phyloP scores from a whole-genome alignment of 2,888 invertebrate species.

The Diadromus collaris region DNA sequence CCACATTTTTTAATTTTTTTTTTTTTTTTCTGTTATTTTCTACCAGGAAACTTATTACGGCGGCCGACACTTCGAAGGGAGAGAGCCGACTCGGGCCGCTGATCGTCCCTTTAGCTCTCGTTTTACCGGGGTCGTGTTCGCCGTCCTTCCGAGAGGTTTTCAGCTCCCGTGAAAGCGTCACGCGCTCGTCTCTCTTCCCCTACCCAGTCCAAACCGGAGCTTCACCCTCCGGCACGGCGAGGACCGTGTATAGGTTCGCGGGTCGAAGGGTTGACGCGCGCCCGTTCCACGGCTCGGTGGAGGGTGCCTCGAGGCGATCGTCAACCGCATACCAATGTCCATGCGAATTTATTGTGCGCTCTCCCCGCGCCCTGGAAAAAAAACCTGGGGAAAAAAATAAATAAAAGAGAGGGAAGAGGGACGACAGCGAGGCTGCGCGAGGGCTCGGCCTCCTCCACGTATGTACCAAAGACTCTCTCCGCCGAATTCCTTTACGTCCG shows the following conservation, averaged over 20 bases:
- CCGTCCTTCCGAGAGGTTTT: conserved; percentile 26
- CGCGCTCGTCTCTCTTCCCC: conserved; percentile 33
- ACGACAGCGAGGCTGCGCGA: conserved; percentile 4
- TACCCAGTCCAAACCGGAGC: conserved; percentile 21
- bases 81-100: conserved; percentile 39
- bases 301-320: conserved; percentile 59
- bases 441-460: conserved; percentile 32
- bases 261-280: conserved; percentile 52
- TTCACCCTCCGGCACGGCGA: conserved; percentile 47
- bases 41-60: conserved; percentile 44
- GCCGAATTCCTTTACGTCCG: conserved; percentile 54
- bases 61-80: conserved; percentile 23
- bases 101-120: conserved; percentile 29
- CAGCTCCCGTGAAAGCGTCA: conserved; percentile 50
- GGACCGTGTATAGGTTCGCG: conserved; percentile 40
- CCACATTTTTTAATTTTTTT: neutral
- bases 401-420: conserved; percentile 11
- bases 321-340: conserved; percentile 66
- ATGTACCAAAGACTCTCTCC: conserved; percentile 41
- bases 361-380: conserved; percentile 37
- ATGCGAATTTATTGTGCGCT: conserved; percentile 63
- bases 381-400: conserved; percentile 15
- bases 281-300: conserved; percentile 36
- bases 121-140: conserved; percentile 16
- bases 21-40: conserved; percentile 10